Percentiles rank a stretch among this genome's conserved stretches.
These are phyloP conservation scores for Xenopus petersii DNA, from an alignment of 2,797 vertebrate genomes.

Conservation along the genomic window DNA sequence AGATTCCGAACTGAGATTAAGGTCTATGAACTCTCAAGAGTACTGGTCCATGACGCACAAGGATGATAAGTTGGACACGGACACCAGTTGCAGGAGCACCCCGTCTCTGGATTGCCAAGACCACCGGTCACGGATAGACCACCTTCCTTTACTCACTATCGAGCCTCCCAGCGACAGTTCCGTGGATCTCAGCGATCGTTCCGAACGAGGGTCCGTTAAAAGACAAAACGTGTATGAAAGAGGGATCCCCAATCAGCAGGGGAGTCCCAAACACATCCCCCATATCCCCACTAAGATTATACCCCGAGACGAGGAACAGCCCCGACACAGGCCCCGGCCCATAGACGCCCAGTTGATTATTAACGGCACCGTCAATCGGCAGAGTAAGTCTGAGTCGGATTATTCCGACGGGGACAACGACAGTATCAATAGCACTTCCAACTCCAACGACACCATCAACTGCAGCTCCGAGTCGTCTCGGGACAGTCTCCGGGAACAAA, in stretches of 20 bases:
- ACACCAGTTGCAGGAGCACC: slow-evolving; percentile 89
- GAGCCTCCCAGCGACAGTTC: slow-evolving; percentile 95
- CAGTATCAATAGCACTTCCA: slow-evolving; percentile 96
- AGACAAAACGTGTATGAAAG: slow-evolving; percentile 82
- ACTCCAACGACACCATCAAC: slow-evolving; percentile 96
- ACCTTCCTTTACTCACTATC: slow-evolving; percentile 86
- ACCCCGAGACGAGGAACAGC: slow-evolving; percentile 79
- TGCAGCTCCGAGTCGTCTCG: slow-evolving; percentile 95
- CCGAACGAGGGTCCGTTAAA: slow-evolving; percentile 84
- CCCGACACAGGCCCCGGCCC: slow-evolving; percentile 78
- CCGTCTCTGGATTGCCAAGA: slow-evolving; percentile 88
- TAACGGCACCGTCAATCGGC: slow-evolving; percentile 87
- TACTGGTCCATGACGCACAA: slow-evolving; percentile 90
- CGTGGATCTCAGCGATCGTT: slow-evolving; percentile 90
- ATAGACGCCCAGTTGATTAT: slow-evolving; percentile 88
- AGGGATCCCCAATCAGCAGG: slow-evolving; percentile 74
- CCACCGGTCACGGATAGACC: slow-evolving; percentile 82
- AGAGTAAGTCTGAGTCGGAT: slow-evolving; percentile 95
- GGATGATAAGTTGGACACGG: slow-evolving; percentile 85
- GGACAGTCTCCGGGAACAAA: slow-evolving; percentile 93
- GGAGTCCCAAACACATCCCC: slow-evolving; percentile 83
- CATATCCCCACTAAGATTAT: slow-evolving; percentile 78
- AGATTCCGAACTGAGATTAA: slow-evolving; percentile 81
- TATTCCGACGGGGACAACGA: slow-evolving; percentile 96
- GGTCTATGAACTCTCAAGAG: slow-evolving; percentile 81